These are phyloP conservation scores for Cerceris rybyensis DNA, from an alignment of 2,888 invertebrate genomes.

Conservation along the genomic window DNA sequence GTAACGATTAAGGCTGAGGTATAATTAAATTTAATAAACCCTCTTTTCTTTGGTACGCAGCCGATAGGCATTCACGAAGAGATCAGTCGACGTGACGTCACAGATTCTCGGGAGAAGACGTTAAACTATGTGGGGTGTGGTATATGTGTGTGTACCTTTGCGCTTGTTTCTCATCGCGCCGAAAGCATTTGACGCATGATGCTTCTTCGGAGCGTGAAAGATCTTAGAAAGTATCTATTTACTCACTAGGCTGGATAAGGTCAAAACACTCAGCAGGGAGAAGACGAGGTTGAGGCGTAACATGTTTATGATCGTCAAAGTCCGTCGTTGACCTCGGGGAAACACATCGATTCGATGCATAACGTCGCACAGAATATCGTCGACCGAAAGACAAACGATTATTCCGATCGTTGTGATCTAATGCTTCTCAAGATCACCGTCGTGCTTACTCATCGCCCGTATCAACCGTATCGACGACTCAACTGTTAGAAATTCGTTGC, in stretches of 20 bases:
- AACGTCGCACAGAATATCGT: conserved; percentile 13
- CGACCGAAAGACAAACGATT: conserved; percentile 3
- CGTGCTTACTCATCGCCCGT: not conserved
- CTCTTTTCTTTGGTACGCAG: conserved; percentile 29
- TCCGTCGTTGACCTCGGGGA: conserved; percentile 39
- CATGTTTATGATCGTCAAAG: conserved; percentile 46
- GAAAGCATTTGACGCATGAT: too few species aligned
- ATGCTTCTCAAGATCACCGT: not conserved
- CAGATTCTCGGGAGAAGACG: not conserved
- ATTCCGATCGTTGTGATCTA: not conserved
- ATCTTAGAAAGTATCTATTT: not conserved
- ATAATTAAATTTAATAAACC: conserved; percentile 72
- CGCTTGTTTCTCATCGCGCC: too few species aligned
- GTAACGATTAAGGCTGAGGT: conserved; percentile 27
- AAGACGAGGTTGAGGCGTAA: conserved; percentile 32
- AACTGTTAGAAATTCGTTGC: not conserved
- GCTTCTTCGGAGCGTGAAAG: not conserved
- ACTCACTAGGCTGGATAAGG: conserved; percentile 51
- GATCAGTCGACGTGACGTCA: conserved; percentile 71
- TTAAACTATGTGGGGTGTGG: conserved; percentile 51
- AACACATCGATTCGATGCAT: conserved; percentile 36
- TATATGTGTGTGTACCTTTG: not conserved
- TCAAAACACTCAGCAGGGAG: conserved; percentile 37
- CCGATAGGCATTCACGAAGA: conserved; percentile 64
- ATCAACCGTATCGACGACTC: not conserved